Percentiles rank a stretch among this genome's conserved stretches.
Conservation (phyloP, 2,797 vertebrate genomes). For the Nyctalus aviator region DNA sequence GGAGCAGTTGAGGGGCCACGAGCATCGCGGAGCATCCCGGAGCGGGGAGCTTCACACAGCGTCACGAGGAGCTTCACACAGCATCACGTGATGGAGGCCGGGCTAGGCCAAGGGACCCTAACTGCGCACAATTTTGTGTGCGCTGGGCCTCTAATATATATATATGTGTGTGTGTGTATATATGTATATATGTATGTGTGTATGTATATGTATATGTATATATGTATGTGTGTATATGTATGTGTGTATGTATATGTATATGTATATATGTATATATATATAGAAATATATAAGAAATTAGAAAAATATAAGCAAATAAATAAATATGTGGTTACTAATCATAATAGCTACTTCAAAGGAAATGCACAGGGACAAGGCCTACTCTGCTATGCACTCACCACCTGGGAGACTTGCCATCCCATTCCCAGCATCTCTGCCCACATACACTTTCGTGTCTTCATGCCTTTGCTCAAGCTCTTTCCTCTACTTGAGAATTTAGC, state of each 20-base stretch:
- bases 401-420: neutral
- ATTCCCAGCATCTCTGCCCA: neutral
- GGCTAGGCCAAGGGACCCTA: too few species aligned
- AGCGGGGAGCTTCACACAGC: too few species aligned
- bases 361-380: neutral
- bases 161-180: too few species aligned
- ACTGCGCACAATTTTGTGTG: too few species aligned
- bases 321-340: neutral
- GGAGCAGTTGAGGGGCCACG: too few species aligned
- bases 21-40: too few species aligned
- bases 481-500: neutral
- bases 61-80: too few species aligned
- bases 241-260: too few species aligned
- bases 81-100: too few species aligned
- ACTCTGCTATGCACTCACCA: neutral
- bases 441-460: neutral
- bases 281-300: neutral
- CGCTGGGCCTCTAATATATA: too few species aligned
- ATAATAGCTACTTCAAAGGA: neutral
- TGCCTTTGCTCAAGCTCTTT: neutral
- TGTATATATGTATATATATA: neutral
- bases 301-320: constrained; percentile 39
- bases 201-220: neutral
- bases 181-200: too few species aligned
- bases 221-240: too few species aligned